Percentiles rank a stretch among this genome's conserved stretches.
phyloP scores from a whole-genome alignment of 2,797 vertebrate genomes.

The Urocyon cinereoargenteus region DNA sequence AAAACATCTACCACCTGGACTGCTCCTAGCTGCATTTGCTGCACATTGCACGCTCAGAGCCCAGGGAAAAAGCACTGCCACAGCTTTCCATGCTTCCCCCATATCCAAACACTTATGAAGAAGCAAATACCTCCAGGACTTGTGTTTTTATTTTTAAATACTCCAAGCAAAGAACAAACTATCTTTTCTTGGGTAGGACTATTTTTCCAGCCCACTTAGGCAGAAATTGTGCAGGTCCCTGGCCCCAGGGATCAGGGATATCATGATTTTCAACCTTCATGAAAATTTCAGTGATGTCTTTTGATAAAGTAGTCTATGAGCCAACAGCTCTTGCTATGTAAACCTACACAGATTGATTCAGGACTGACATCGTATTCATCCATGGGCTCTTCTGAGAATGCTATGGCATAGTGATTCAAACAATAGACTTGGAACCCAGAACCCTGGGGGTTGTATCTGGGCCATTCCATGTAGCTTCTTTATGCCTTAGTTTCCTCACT shows the following conservation, averaged over 20 bases:
- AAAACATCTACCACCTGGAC: not conserved
- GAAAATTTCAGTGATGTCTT: not conserved
- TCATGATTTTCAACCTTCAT: not conserved
- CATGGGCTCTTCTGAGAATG: not conserved
- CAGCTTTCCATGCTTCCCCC: not conserved
- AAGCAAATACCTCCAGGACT: not conserved
- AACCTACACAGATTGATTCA: not conserved
- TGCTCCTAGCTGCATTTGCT: not conserved
- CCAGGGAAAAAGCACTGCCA: not conserved
- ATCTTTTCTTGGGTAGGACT: not conserved
- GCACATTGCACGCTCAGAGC: not conserved
- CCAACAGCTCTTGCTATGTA: not conserved
- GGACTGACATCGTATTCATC: not conserved
- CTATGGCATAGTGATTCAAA: not conserved
- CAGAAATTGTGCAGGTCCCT: not conserved
- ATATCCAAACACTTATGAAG: not conserved
- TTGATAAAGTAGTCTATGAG: not conserved
- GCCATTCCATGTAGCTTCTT: not conserved
- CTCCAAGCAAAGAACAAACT: not conserved
- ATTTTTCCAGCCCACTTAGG: not conserved
- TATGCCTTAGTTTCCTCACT: not conserved
- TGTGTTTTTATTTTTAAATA: not conserved
- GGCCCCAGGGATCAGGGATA: not conserved
- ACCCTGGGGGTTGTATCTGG: not conserved
- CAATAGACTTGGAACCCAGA: not conserved